Evolutionary conservation across 2,888 invertebrate species (phyloP), one percentile per base, ranked within the genome.

Genomic region (Polyommatus icarus): DNA sequence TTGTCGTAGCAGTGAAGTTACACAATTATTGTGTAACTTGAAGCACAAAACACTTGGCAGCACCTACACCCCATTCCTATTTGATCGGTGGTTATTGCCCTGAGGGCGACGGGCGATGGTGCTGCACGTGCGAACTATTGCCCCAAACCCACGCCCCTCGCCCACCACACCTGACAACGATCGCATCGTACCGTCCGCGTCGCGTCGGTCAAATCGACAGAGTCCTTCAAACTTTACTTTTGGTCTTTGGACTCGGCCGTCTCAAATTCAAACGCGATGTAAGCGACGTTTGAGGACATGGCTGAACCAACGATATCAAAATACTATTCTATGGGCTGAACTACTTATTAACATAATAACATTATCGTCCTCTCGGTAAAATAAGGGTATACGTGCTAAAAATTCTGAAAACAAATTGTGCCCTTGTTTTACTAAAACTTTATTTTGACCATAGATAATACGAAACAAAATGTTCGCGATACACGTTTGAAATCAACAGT

Each of bases 101-200:
- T 29, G 10, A 67, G 67, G 67, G 67, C 29, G 24, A 29, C 15
- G 67, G 67, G 67, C 29, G 24, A 29, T 29, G 24, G 29, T 67
- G 20, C 29, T 24, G 67, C 67, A 67, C 67, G 67, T 67, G 67
- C 67, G 29, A 67, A 67, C 67, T 67, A 67, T 67, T 29, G 67
- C 67, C 29, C 15, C 5, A 5, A 29, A 29, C 67, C 67, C 61
- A 8, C 20, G 20, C 57, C n/a, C 8, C 59, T 2, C 20, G 8
- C 8, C 61, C 61, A 1, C 10, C 12, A 24, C 29, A 67, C 67
- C 67, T 67, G 67, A 59, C 20, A 5, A 20, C 20, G 0, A 20
- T 54, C 54, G 54, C 54, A 54, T 54, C 15, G 54, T 4, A 18
- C 54, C 18, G 54, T 3, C 15, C 50, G 50, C 46, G 36, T 36